Conservation (phyloP, 2,113 vertebrate genomes). For the Passer domesticus region DNA sequence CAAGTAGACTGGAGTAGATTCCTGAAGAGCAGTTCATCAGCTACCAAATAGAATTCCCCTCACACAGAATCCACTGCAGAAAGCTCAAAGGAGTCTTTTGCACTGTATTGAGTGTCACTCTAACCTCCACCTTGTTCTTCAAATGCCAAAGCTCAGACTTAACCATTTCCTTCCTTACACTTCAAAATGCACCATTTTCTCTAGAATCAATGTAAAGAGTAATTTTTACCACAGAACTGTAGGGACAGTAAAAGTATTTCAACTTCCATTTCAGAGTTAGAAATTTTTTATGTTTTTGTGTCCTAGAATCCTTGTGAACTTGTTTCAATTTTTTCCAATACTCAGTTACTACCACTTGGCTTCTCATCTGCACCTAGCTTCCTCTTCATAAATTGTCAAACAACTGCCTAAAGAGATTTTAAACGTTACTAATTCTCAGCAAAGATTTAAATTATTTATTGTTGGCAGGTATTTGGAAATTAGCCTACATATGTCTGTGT, state of each 20-base stretch:
- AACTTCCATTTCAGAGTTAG: background rate
- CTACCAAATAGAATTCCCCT: background rate
- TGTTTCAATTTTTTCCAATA: background rate
- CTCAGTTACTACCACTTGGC: background rate
- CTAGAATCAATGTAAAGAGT: background rate
- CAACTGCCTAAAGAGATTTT: background rate
- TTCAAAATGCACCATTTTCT: background rate
- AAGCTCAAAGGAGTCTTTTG: background rate
- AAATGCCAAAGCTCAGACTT: background rate
- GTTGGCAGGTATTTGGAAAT: background rate
- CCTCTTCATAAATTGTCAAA: background rate
- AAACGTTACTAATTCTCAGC: background rate
- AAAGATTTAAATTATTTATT: background rate
- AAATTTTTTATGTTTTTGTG: background rate
- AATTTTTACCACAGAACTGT: background rate
- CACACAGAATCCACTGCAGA: background rate
- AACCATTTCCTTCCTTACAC: background rate
- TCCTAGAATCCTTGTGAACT: background rate
- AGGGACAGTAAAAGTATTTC: background rate
- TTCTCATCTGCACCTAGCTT: background rate
- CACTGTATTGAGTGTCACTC: background rate
- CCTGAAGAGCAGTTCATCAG: background rate
- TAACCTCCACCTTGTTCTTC: background rate
- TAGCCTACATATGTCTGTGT: background rate
- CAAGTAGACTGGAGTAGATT: background rate